Conservation (phyloP, 2,888 invertebrate species). For the Eulithis prunata region DNA sequence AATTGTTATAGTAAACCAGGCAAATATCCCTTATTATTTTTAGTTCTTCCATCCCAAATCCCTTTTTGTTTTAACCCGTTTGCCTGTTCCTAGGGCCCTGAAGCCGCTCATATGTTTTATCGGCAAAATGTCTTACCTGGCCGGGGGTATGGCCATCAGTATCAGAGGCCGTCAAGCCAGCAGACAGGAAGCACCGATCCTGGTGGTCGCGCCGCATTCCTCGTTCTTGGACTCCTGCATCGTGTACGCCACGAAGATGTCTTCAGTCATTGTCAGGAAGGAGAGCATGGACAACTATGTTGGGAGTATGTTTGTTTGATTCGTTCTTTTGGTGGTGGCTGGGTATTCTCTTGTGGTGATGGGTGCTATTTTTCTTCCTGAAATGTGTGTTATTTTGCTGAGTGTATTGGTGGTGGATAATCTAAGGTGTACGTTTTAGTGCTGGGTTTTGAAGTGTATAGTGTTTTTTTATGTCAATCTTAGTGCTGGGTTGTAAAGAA, state of each 20-base stretch:
- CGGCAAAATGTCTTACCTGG: constrained; percentile 89
- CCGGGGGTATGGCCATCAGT: constrained; percentile 90
- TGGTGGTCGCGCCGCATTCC: constrained; percentile 95
- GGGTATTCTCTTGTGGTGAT: neutral
- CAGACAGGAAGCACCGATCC: constrained; percentile 91
- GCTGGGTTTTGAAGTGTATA: neutral
- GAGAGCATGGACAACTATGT: constrained; percentile 93
- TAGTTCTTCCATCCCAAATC: neutral
- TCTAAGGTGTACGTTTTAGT: neutral
- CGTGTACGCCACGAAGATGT: constrained; percentile 92
- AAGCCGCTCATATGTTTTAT: constrained; percentile 88
- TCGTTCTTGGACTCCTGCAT: constrained; percentile 95
- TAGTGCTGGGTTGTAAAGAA: too few species aligned
- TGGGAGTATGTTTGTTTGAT: constrained; percentile 89
- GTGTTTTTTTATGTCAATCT: too few species aligned
- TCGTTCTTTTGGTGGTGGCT: constrained; percentile 36
- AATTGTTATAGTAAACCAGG: neutral
- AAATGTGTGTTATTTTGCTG: neutral
- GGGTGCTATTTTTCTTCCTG: neutral
- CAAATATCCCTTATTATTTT: constrained; percentile 1
- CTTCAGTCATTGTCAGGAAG: constrained; percentile 92
- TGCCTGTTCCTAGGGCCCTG: constrained; percentile 73
- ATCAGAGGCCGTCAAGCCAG: constrained; percentile 91
- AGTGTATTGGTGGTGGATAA: neutral
- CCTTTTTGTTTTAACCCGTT: constrained; percentile 27